A percentile compares a stretch with the other conserved stretches of the same genome.
Conservation (phyloP, 2,888 invertebrate genomes). For the Ferdinandea cuprea region DNA sequence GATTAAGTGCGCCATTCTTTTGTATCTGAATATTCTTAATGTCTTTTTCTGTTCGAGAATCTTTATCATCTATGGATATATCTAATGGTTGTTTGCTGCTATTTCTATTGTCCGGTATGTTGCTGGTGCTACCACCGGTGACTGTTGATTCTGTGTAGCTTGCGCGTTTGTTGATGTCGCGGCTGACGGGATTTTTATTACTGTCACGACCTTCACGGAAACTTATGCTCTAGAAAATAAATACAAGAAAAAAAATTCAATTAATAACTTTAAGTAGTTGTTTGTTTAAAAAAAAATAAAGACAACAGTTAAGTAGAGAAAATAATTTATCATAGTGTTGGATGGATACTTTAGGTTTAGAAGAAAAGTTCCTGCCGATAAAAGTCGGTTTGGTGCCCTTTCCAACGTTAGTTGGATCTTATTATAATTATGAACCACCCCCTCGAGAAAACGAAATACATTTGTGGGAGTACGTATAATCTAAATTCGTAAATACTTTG, state of each 20-base stretch:
- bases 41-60: constrained; percentile 81
- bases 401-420: no score
- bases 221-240: constrained; percentile 64
- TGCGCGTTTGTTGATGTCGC: constrained; percentile 74
- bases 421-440: no score
- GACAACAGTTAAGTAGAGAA: no score
- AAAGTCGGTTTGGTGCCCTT: no score
- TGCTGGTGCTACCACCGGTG: constrained; percentile 73
- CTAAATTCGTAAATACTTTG: no score
- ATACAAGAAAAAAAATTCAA: constrained; percentile 20
- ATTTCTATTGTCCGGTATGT: constrained; percentile 57
- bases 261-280: neutral
- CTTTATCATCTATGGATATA: constrained; percentile 79
- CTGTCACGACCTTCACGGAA: constrained; percentile 58
- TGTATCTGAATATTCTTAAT: constrained; percentile 78
- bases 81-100: constrained; percentile 75
- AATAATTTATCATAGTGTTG: no score
- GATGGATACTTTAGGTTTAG: no score
- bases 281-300: no score
- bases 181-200: constrained; percentile 53
- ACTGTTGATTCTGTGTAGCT: constrained; percentile 59
- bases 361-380: no score
- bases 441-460: no score
- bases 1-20: constrained; percentile 83
- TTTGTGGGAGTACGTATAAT: no score